Percentiles rank a stretch among this genome's conserved stretches.
Evolutionary conservation across 1,140 invertebrate species (phyloP).

Genomic region (Vanessa tameamea): DNA sequence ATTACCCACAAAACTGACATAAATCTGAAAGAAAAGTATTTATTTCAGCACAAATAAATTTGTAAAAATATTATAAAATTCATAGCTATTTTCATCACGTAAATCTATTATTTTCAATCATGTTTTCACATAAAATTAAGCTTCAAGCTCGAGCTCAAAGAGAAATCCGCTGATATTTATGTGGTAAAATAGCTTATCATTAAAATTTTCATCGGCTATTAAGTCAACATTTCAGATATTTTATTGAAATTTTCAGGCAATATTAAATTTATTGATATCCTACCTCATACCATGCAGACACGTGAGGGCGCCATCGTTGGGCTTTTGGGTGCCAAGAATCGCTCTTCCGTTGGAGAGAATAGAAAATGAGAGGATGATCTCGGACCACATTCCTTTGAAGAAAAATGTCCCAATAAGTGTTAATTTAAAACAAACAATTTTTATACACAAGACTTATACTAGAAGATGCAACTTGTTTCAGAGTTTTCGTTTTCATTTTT

Average conservation of each 20-base stretch:
- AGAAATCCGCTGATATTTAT: no score
- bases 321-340: conserved; percentile 71
- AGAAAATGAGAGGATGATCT: conserved; percentile 83
- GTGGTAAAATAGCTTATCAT: no score
- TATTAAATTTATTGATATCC: conserved; percentile 7
- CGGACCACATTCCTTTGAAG: conserved; percentile 80
- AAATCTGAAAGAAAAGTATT: conserved; percentile 78
- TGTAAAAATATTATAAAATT: no score
- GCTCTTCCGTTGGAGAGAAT: conserved; percentile 78
- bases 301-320: conserved; percentile 84
- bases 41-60: no score
- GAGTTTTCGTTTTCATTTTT: neutral
- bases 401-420: conserved; percentile 16
- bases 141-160: no score
- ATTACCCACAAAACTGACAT: conserved; percentile 95
- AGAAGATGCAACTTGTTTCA: neutral
- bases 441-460: neutral
- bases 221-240: no score
- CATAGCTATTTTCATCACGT: no score
- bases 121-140: no score
- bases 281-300: conserved; percentile 90
- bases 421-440: neutral
- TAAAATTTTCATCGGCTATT: neutral
- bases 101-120: no score
- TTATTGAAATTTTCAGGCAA: neutral